phyloP scores from a whole-genome alignment of 2,113 vertebrate genomes.

The Microcebus ravelobensis region DNA sequence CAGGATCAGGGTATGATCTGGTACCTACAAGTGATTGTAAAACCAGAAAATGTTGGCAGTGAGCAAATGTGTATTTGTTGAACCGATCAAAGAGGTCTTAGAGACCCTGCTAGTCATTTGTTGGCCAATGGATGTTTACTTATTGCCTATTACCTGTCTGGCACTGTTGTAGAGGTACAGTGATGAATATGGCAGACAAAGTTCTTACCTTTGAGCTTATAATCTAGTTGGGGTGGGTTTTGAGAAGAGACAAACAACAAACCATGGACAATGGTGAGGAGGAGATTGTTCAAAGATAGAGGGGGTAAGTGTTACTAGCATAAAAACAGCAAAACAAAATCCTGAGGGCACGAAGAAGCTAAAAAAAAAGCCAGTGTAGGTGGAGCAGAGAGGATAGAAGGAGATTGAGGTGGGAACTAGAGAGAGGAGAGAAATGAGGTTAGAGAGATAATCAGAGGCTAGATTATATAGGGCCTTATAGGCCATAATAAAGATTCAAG shows the following conservation, averaged over 20 bases:
- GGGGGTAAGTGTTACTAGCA: not conserved
- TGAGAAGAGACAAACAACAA: not conserved
- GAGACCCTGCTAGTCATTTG: not conserved
- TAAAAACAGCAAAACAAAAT: slow-evolving; percentile 9
- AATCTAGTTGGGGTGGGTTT: not conserved
- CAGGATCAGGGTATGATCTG: not conserved
- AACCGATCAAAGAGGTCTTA: not conserved
- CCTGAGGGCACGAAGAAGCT: not conserved
- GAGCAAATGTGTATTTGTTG: not conserved
- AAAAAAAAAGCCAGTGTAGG: not conserved
- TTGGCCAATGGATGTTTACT: not conserved
- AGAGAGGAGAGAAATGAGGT: not conserved
- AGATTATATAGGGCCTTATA: not conserved
- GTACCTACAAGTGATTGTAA: not conserved
- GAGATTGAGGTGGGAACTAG: not conserved
- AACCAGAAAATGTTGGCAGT: not conserved
- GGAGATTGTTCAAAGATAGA: not conserved
- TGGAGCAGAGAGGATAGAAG: not conserved
- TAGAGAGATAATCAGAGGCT: not conserved
- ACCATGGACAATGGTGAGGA: not conserved
- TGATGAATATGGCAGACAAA: not conserved
- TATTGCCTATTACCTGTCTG: not conserved
- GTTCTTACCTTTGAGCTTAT: not conserved
- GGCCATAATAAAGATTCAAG: not conserved
- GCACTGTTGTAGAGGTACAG: not conserved